Evolutionary conservation across 2,113 vertebrate species (phyloP).

Genomic region (Apodemus sylvaticus): DNA sequence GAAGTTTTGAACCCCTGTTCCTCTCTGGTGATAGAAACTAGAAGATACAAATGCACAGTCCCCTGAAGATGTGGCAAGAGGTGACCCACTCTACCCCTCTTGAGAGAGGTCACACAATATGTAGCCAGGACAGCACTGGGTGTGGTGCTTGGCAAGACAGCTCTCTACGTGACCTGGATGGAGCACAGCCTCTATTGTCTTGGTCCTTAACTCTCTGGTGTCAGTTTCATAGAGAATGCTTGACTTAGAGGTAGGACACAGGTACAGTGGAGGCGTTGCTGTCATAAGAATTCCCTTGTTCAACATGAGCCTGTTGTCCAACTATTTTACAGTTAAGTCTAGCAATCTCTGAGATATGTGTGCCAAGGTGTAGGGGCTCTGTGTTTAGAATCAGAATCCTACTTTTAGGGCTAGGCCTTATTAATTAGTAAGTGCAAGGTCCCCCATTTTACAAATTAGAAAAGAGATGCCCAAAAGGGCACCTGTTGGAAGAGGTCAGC

Average conservation of each 20-base stretch:
- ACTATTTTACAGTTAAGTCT: not conserved
- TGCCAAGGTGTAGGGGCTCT: not conserved
- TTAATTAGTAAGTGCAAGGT: not conserved
- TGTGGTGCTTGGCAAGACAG: not conserved
- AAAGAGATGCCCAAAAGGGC: not conserved
- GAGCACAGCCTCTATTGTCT: not conserved
- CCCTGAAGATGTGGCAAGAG: not conserved
- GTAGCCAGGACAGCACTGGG: not conserved
- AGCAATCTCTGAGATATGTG: not conserved
- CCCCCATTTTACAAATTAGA: not conserved
- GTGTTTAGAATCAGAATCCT: not conserved
- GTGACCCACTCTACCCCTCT: not conserved
- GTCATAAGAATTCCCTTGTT: not conserved
- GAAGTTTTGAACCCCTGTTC: not conserved
- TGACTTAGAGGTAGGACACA: not conserved
- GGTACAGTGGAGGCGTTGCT: not conserved
- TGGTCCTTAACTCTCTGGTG: not conserved
- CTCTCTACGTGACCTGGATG: not conserved
- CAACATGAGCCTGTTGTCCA: not conserved
- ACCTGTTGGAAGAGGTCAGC: not conserved
- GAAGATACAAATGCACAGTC: not conserved
- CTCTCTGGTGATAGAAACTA: not conserved
- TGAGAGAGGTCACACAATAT: not conserved
- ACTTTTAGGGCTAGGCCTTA: not conserved
- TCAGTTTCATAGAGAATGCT: not conserved